phyloP scores from a whole-genome alignment of 2,113 vertebrate species.

The Carassius auratus region DNA sequence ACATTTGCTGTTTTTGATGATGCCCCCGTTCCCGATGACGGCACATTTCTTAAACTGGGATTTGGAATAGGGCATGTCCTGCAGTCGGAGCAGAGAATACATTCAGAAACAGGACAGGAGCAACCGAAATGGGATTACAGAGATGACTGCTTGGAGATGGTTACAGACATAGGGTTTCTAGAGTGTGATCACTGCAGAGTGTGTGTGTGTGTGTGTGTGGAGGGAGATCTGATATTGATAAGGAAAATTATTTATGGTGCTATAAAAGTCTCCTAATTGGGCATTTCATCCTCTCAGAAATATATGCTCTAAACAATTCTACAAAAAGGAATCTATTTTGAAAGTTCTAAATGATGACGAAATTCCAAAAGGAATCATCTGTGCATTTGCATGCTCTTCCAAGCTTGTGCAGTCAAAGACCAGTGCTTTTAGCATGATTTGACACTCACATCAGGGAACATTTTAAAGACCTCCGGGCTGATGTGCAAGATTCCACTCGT shows the following conservation, averaged over 20 bases:
- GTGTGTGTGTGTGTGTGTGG: slow-evolving; percentile 13
- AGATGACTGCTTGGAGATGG: slow-evolving; percentile 17
- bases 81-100: slow-evolving; percentile 23
- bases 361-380: background rate
- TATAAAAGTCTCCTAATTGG: background rate
- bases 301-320: background rate
- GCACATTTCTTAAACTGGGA: slow-evolving; percentile 98
- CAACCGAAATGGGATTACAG: background rate
- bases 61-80: slow-evolving; percentile 96
- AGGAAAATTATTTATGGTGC: background rate
- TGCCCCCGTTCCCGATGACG: slow-evolving; percentile 94
- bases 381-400: background rate
- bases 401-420: background rate
- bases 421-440: background rate
- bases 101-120: slow-evolving; percentile 9
- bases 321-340: background rate
- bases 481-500: slow-evolving; percentile 91
- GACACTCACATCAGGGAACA: slow-evolving; percentile 90
- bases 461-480: slow-evolving; percentile 90
- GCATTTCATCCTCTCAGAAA: background rate
- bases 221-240: too few species aligned
- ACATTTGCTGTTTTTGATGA: slow-evolving; percentile 94
- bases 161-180: slow-evolving; percentile 16
- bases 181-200: slow-evolving; percentile 22
- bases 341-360: background rate